phyloP scores from a whole-genome alignment of 2,797 vertebrate species.

The Cryptoblepharus egeriae region DNA sequence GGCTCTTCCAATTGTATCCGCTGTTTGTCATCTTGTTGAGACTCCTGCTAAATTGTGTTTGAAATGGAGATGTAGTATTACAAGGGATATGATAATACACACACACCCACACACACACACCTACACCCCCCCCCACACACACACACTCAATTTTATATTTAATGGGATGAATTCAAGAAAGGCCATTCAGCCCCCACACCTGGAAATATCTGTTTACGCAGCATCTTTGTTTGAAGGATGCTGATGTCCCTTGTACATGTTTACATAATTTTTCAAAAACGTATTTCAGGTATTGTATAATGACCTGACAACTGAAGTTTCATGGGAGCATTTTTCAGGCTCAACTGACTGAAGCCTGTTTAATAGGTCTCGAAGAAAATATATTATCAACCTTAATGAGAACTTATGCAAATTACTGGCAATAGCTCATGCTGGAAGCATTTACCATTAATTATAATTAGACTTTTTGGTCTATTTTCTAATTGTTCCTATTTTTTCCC shows the following conservation, averaged over 20 bases:
- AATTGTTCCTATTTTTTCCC: constrained; percentile 1
- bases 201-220: constrained; percentile 28
- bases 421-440: constrained; percentile 53
- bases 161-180: constrained; percentile 36
- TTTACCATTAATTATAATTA: constrained; percentile 70
- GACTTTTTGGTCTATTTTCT: constrained; percentile 46
- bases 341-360: constrained; percentile 59
- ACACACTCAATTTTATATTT: constrained; percentile 36
- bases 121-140: no score
- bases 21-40: not conserved
- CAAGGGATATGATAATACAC: not conserved
- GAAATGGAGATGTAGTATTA: not conserved
- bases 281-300: constrained; percentile 55
- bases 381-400: constrained; percentile 65
- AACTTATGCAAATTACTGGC: constrained; percentile 67
- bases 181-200: constrained; percentile 43
- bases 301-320: constrained; percentile 60
- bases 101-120: not conserved
- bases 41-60: not conserved
- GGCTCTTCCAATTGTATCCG: not conserved
- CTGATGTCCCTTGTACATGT: not conserved
- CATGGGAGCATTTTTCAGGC: constrained; percentile 56
- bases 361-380: constrained; percentile 66
- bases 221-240: constrained; percentile 45
- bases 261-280: constrained; percentile 56